These are phyloP conservation scores for Bombus turneri DNA, from an alignment of 1,140 invertebrate species.

Conservation along the genomic window DNA sequence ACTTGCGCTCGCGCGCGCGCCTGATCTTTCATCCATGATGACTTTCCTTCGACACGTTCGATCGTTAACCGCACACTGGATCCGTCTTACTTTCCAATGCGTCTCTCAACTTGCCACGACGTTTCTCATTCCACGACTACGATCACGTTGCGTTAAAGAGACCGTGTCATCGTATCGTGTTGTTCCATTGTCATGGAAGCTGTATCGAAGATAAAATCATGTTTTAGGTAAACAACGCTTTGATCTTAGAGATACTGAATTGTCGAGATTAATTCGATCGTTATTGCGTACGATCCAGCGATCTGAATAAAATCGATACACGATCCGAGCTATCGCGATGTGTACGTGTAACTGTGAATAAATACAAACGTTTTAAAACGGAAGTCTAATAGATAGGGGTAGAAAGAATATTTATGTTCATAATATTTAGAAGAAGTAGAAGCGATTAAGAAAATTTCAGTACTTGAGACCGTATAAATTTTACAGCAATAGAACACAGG, in stretches of 20 bases:
- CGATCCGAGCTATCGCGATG: no score
- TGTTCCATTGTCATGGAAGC: neutral
- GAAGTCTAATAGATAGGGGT: neutral
- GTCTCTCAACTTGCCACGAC: slow-evolving; percentile 21
- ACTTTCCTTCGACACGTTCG: slow-evolving; percentile 58
- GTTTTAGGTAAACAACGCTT: no score
- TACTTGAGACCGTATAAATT: neutral
- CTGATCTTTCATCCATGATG: slow-evolving; percentile 25
- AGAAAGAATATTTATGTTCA: neutral
- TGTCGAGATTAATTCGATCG: no score
- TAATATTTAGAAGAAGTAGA: neutral
- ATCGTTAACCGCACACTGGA: slow-evolving; percentile 55
- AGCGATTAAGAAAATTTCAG: neutral
- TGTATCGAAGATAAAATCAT: no score
- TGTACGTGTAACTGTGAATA: neutral
- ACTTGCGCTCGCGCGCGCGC: neutral
- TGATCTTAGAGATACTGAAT: no score
- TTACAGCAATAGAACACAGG: neutral
- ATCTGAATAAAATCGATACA: no score
- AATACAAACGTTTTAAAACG: neutral
- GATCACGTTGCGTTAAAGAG: neutral
- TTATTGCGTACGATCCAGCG: no score
- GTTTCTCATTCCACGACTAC: neutral
- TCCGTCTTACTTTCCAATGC: slow-evolving; percentile 48
- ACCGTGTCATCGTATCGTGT: neutral